Evolutionary conservation across 2,888 invertebrate genomes (phyloP), one percentile per base, ranked within the genome.

Genomic region (Drosophila prostipennis): DNA sequence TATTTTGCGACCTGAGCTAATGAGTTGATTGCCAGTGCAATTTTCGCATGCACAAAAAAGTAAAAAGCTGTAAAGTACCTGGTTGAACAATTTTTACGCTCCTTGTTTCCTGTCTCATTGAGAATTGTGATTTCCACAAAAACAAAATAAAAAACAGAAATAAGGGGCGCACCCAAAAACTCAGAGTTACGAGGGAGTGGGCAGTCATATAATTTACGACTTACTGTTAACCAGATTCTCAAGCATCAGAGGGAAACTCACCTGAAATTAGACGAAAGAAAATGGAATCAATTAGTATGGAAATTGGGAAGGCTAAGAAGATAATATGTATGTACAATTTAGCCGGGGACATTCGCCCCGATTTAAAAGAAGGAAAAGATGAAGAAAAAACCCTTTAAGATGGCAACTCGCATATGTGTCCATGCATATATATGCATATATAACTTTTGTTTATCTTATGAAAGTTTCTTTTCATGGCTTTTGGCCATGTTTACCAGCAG

Each of bases 191-290:
- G 32, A 14, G 14, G 14, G 46, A 32, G 32, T 32, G 32, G 14
- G 32, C 32, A 32, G 45, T 60, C 19, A 36, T 48, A 48, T 52
- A 57, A 57, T 52, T 43, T 48, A 51, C 49, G 48, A 60, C 42
- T 39, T 67, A 54, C 64, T 11, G 43, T 40, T 43, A 26, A 32
- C 52, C 63, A 37, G 63, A 45, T 43, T 42, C 14, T 37, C 32
- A 55, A 10, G 29, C 26, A 39, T 32, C 37, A 14, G 42, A 2
- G 26, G 59, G 23, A 57, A 36, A 74, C 82, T 82, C 68, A 82
- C 82, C 85, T 82, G 76, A 40, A 82, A 79, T 13, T 54, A 45
- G 14, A 16, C 8, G 16, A 16, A 58, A 6, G 67, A 11, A 53
- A 45, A 54, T 52, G 13, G 34, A 4, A 49, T 34, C 16, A 36